phyloP scores from a whole-genome alignment of 2,888 invertebrate species.

The Synergus japonicus region DNA sequence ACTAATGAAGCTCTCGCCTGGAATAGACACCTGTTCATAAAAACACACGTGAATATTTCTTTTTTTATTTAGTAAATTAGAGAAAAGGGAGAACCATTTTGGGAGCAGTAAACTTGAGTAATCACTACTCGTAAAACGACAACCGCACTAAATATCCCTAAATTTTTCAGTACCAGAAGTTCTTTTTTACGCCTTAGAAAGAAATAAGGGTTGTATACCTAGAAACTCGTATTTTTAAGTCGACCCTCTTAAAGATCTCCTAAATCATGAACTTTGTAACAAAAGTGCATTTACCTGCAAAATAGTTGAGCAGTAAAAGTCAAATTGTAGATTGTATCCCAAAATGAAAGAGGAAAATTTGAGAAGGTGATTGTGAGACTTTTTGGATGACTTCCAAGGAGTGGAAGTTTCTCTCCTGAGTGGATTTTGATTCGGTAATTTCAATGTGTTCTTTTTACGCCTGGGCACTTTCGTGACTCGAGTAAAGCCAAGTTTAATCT shows the following conservation, averaged over 20 bases:
- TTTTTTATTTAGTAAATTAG: not conserved
- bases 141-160: conserved; percentile 13
- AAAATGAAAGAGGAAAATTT: not conserved
- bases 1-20: too few species aligned
- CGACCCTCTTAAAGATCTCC: not conserved
- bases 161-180: conserved; percentile 8
- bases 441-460: conserved; percentile 36
- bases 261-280: not conserved
- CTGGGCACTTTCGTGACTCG: conserved; percentile 38
- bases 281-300: not conserved
- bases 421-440: conserved; percentile 32
- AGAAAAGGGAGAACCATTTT: not conserved
- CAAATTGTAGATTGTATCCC: not conserved
- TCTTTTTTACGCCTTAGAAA: conserved; percentile 5
- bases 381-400: not conserved
- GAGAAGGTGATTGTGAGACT: not conserved
- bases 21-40: too few species aligned
- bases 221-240: not conserved
- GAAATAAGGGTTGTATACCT: not conserved
- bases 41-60: not conserved
- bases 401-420: not conserved
- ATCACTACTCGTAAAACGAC: conserved; percentile 27
- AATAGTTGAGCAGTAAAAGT: not conserved
- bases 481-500: conserved; percentile 57
- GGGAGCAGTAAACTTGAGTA: conserved; percentile 29